These are phyloP conservation scores for Ictalurus punctatus DNA, from an alignment of 2,113 vertebrate species.

Conservation along the genomic window DNA sequence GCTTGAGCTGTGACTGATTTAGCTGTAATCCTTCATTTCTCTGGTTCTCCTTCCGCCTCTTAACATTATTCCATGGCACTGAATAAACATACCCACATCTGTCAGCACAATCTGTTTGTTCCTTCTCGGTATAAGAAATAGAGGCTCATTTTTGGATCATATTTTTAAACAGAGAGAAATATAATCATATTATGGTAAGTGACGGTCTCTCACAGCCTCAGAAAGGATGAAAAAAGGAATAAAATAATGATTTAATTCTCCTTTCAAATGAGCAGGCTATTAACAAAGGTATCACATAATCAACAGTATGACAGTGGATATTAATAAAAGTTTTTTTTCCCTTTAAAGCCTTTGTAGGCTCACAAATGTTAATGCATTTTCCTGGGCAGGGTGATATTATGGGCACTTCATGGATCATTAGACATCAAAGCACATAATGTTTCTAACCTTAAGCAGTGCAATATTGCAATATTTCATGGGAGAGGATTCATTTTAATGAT, in stretches of 20 bases:
- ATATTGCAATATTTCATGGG: slow-evolving; percentile 50
- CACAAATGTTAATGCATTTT: slow-evolving; percentile 48
- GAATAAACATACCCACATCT: slow-evolving; percentile 21
- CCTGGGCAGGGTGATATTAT: slow-evolving; percentile 49
- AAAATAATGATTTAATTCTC: slow-evolving; percentile 38
- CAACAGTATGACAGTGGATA: slow-evolving; percentile 29
- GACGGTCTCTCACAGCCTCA: neutral
- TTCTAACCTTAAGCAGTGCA: slow-evolving; percentile 52
- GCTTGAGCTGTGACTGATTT: slow-evolving; percentile 20
- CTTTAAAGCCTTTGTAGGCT: slow-evolving; percentile 27
- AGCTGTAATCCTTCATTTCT: slow-evolving; percentile 12
- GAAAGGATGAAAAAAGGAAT: neutral
- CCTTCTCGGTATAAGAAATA: neutral
- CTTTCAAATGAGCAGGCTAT: slow-evolving; percentile 29
- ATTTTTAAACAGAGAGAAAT: slow-evolving; percentile 1
- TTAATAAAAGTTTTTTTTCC: slow-evolving; percentile 43
- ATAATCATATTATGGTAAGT: slow-evolving; percentile 16
- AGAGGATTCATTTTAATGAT: slow-evolving; percentile 49
- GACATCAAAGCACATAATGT: slow-evolving; percentile 56
- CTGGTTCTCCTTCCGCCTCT: slow-evolving; percentile 10
- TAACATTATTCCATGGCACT: neutral
- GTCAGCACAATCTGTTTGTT: slow-evolving; percentile 29
- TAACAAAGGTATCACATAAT: slow-evolving; percentile 46
- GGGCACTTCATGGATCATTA: slow-evolving; percentile 52
- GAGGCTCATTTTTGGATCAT: neutral